phyloP scores from a whole-genome alignment of 2,113 vertebrate genomes.

The Dicaeum eximium region DNA sequence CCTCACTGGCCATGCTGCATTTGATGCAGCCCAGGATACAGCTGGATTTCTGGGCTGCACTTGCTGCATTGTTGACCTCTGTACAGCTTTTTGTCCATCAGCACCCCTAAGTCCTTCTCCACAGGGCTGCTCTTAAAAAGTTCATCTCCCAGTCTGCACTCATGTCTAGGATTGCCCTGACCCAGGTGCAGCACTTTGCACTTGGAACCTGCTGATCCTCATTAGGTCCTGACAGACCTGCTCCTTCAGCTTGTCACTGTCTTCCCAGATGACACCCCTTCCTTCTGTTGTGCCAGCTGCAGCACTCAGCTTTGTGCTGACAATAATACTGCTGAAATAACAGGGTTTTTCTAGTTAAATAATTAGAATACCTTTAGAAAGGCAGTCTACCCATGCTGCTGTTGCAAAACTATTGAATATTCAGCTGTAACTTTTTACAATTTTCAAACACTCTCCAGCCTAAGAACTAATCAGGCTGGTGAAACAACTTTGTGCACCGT shows the following conservation, averaged over 20 bases:
- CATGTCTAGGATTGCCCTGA: background rate
- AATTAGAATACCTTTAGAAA: conserved; percentile 12
- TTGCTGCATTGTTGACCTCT: background rate
- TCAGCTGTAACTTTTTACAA: background rate
- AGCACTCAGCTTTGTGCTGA: background rate
- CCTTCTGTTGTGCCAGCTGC: background rate
- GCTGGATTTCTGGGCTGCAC: background rate
- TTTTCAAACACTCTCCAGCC: background rate
- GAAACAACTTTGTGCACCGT: background rate
- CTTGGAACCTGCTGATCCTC: background rate
- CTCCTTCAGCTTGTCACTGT: background rate
- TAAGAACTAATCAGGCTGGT: background rate
- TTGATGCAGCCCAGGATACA: background rate
- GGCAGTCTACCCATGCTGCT: background rate
- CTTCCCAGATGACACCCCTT: background rate
- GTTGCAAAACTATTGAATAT: background rate
- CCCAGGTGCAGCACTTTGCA: background rate
- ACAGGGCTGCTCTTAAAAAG: background rate
- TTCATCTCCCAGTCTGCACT: background rate
- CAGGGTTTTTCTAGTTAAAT: background rate
- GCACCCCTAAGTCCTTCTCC: background rate
- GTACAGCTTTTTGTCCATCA: background rate
- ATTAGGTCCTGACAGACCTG: background rate
- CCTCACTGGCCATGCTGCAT: too few species aligned
- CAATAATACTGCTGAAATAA: background rate